These are phyloP conservation scores for Chamaetylas fuelleborni DNA, from an alignment of 2,113 vertebrate species.

Conservation along the genomic window DNA sequence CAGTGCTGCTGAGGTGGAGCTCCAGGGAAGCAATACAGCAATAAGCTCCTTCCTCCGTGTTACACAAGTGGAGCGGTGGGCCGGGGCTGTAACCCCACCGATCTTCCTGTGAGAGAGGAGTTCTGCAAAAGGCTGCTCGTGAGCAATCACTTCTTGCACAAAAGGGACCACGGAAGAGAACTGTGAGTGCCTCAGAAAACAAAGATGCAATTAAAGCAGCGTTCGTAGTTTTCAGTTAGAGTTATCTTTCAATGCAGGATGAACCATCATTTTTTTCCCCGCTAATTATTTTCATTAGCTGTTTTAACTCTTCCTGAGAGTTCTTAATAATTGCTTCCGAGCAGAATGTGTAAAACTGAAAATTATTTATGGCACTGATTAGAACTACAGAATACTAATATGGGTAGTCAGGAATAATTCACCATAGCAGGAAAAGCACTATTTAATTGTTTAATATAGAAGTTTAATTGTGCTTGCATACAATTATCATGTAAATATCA, in stretches of 20 bases:
- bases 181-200: conserved; percentile 6
- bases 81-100: rapidly evolving
- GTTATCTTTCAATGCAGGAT: not conserved
- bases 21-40: not conserved
- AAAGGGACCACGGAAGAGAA: not conserved
- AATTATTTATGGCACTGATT: conserved; percentile 49
- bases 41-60: not conserved
- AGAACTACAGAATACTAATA: conserved; percentile 14
- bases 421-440: conserved; percentile 35
- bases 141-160: not conserved
- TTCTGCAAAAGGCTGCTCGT: rapidly evolving
- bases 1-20: not conserved
- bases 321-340: conserved; percentile 32
- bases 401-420: conserved; percentile 1
- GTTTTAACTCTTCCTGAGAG: conserved; percentile 33
- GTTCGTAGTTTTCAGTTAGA: not conserved
- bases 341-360: conserved; percentile 4
- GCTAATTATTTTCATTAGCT: conserved; percentile 50
- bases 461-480: conserved; percentile 21
- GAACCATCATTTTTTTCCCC: not conserved
- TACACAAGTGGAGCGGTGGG: rapidly evolving
- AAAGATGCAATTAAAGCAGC: conserved; percentile 26
- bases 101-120: rapidly evolving
- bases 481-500: conserved; percentile 45
- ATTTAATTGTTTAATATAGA: conserved; percentile 45